Evolutionary conservation across 2,113 vertebrate species (phyloP), one percentile per base, ranked within the genome.

Genomic region (Pristiophorus japonicus): DNA sequence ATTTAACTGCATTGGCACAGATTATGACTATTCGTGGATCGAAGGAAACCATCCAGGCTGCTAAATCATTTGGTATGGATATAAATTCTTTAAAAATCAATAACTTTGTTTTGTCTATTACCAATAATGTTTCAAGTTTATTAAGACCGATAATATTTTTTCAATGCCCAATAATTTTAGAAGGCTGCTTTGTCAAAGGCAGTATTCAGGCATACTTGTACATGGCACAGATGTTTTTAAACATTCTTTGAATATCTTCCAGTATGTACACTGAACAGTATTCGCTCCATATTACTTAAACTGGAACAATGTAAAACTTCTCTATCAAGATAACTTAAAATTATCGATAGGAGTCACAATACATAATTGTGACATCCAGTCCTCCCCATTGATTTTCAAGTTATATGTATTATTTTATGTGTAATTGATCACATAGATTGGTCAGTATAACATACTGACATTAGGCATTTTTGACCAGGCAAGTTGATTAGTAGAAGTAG

Each of bases 21-120:
- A 99, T 99, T 96, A 99, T 99, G 98, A 98, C 98, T 96, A 98
- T 99, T 96, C 98, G 98, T 96, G 99, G 99, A 96, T 99, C 99
- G 97, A 98, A 96, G 96, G 99, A 99, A 97, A 99, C 98, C 92
- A 97, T 98, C 96, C 97, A 98, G 96, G 99, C 99, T 96, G 98
- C 99, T 95, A 98, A 98, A 97, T 97, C 97, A 78, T 99, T 99
- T 95, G 99, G 99, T 99, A 97, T 95, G 63, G 45, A 70, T n/a
- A n/a, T n/a, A n/a, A n/a, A n/a, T n/a, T n/a, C n/a, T n/a, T n/a
- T n/a, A n/a, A n/a, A n/a, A n/a, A n/a, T 96, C 97, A 81, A 95
- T 51, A 51, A 73, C 62, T 51, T 4, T 96, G 95, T 95, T 96
- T 95, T 88, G n/a, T 95, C 95, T 96, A 38, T 85, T 59, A 38